Evolutionary conservation across 2,888 invertebrate genomes (phyloP).

Genomic region (Alcis repandata): DNA sequence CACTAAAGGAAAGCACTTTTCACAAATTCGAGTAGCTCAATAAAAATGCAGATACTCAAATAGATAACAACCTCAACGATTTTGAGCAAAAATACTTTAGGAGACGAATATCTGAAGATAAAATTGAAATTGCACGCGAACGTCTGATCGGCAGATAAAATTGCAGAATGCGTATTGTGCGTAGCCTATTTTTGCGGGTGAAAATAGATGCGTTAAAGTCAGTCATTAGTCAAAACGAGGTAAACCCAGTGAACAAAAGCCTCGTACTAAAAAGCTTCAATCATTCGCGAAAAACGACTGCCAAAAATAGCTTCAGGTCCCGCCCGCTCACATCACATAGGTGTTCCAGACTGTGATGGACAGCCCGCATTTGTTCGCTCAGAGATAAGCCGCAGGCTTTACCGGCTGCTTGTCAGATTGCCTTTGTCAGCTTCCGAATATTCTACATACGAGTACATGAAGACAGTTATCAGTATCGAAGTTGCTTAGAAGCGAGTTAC

Average conservation of each 20-base stretch:
- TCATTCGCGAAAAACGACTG: slow-evolving; percentile 18
- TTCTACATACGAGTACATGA: slow-evolving; percentile 49
- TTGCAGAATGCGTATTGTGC: background rate
- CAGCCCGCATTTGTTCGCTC: slow-evolving; percentile 58
- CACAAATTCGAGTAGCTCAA: background rate
- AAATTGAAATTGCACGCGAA: background rate
- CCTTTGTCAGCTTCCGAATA: slow-evolving; percentile 57
- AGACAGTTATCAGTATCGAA: slow-evolving; percentile 60
- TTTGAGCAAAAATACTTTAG: too few relatives aligned
- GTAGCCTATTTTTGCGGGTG: background rate
- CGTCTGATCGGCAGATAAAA: background rate
- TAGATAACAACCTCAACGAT: too few relatives aligned
- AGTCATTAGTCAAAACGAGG: background rate
- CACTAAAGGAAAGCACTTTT: slow-evolving; percentile 6
- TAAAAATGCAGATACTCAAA: too few relatives aligned
- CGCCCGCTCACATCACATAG: slow-evolving; percentile 33
- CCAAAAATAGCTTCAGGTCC: slow-evolving; percentile 40
- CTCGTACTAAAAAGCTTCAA: slow-evolving; percentile 1
- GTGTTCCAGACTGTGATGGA: slow-evolving; percentile 47
- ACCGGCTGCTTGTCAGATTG: slow-evolving; percentile 57
- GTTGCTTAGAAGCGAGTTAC: slow-evolving; percentile 53
- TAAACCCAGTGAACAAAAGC: slow-evolving; percentile 2
- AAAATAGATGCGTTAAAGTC: background rate
- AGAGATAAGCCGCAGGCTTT: slow-evolving; percentile 58
- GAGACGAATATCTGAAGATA: too few relatives aligned